phyloP scores from a whole-genome alignment of 2,888 invertebrate species.

The Salpingus planirostris region DNA sequence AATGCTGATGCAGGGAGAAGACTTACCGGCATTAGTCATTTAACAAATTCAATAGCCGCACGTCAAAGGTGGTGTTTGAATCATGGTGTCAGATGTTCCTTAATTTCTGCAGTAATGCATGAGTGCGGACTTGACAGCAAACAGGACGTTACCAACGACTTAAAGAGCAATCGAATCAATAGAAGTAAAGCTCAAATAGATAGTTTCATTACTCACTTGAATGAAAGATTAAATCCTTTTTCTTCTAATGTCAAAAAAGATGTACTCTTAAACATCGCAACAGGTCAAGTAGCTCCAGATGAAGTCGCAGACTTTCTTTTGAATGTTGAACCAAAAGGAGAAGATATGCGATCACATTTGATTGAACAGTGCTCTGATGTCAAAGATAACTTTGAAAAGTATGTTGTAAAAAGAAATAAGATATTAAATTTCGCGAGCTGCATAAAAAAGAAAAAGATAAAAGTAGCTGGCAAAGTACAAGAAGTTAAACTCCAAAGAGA shows the following conservation, averaged over 20 bases:
- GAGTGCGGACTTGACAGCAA: neutral
- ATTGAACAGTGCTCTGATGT: too few relatives aligned
- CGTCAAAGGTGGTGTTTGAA: conserved; percentile 22
- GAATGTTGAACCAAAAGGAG: neutral
- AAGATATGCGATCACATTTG: too few relatives aligned
- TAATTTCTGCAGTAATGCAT: conserved; percentile 19
- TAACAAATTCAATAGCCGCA: conserved; percentile 22
- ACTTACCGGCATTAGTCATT: conserved; percentile 5
- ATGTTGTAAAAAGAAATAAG: neutral
- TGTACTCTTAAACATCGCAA: neutral
- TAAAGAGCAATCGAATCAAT: neutral
- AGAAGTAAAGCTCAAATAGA: neutral
- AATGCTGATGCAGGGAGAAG: conserved; percentile 10
- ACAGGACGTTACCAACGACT: neutral
- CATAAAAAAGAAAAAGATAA: neutral
- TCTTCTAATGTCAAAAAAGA: neutral
- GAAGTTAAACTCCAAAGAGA: too few relatives aligned
- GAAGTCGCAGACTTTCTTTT: conserved; percentile 1
- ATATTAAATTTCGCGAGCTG: neutral
- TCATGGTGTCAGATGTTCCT: too few relatives aligned
- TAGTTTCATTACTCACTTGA: neutral
- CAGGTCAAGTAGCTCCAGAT: neutral
- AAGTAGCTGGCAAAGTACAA: conserved; percentile 9
- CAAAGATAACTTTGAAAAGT: neutral
- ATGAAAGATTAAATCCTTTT: neutral